Base-by-base conservation (phyloP, 2,797 vertebrate genomes). In the Anniella stebbinsi region DNA sequence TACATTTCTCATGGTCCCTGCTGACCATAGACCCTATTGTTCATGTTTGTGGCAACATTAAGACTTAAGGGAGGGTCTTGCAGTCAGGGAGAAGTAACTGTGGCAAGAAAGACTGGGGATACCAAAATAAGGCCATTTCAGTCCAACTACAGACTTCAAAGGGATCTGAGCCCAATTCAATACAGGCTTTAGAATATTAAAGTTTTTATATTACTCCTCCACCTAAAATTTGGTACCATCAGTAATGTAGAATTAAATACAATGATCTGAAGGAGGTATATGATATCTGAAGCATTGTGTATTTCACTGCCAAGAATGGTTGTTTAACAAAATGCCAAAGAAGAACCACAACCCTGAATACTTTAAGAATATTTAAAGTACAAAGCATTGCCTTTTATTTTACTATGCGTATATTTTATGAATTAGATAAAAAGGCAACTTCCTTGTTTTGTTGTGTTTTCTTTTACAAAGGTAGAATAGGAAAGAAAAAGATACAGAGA, bases 251-350 rank as follows among this genome's bases (percentile, higher is more conserved):
- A 66, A 66, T 92, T 90, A 93, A 94, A 88, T 84, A 89, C 84
- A 86, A 76, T 90, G 86, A 91, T 21, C 60, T 63, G 4, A 21
- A 25, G 60, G 23, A 63, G 23, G 23, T 63, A 63, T 63, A 3
- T 63, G 60, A 63, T 63, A 63, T 23, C 60, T 63, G 60, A 63
- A 94, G 83, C 92, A 51, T 84, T 76, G 84, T 87, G 18, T 87
- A 86, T 94, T 94, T 95, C 75, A 87, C 89, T 94, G 88, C 81
- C 78, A 92, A 94, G 86, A 33, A 91, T 87, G 87, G 38, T 81
- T 93, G 80, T 91, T 82, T 82, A 83, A 28, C 54, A 28, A 38
- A 70, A 80, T n/a, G 63, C 86, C 85, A 75, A 85, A 54, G 15
- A 48, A 72, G n/a, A 80, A 54, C 78, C 21, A 60, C 18, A 80